Conservation (phyloP, 23 tunicate genomes). For the Halocynthia aurantium region DNA sequence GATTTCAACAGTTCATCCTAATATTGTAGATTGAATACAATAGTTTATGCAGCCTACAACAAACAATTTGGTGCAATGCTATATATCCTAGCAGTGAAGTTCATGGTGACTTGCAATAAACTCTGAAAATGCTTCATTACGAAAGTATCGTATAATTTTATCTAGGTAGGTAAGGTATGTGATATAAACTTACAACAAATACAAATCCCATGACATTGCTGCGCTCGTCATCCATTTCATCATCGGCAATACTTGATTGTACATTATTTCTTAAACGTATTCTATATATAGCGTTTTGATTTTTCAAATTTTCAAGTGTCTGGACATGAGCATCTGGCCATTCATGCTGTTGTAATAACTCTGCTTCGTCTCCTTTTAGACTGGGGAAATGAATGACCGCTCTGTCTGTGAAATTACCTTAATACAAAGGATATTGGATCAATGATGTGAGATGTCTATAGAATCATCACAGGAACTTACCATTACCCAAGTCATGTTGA, state of each 20-base stretch:
- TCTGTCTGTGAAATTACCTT: conserved; percentile 28
- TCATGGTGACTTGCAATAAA: background rate
- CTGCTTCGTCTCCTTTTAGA: conserved; percentile 32
- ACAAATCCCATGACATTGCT: conserved; percentile 13
- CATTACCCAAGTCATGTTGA: conserved; percentile 8
- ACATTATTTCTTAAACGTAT: conserved; percentile 14
- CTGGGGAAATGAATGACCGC: conserved; percentile 36
- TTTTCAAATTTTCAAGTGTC: conserved; percentile 3
- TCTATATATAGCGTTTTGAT: conserved; percentile 25
- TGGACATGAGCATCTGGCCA: background rate
- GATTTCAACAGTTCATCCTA: conserved; percentile 31
- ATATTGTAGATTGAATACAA: background rate
- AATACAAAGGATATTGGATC: background rate
- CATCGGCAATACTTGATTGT: conserved; percentile 1
- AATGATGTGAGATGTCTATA: background rate
- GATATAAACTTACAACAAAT: conserved; percentile 22
- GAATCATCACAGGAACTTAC: background rate
- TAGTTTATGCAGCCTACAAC: background rate
- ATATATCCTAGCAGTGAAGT: background rate
- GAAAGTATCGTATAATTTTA: background rate
- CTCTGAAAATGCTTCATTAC: background rate
- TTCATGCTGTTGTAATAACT: conserved; percentile 5
- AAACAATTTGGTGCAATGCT: background rate
- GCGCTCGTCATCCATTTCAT: background rate
- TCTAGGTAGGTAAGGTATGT: background rate